These are phyloP conservation scores for Tachycineta bicolor DNA, from an alignment of 2,113 vertebrate genomes.

Conservation along the genomic window DNA sequence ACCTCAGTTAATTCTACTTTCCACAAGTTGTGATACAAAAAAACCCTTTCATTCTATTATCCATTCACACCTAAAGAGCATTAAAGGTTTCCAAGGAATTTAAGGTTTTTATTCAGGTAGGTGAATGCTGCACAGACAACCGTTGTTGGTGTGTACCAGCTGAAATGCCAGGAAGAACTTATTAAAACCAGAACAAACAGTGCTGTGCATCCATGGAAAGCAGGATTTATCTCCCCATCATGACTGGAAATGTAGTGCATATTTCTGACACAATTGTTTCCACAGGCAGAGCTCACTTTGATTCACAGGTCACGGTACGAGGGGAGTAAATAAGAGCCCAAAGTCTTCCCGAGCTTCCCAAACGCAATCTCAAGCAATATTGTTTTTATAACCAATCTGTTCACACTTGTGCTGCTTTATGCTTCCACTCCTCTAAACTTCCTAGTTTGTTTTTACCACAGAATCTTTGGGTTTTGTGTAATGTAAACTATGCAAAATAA, in stretches of 20 bases:
- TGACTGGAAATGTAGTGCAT: background rate
- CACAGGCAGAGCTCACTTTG: background rate
- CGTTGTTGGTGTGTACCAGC: background rate
- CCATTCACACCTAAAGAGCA: background rate
- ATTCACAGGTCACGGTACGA: conserved; percentile 2
- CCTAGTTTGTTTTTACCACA: background rate
- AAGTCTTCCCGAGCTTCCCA: background rate
- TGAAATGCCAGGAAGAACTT: background rate
- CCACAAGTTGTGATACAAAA: background rate
- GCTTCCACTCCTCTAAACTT: background rate
- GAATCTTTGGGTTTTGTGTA: background rate
- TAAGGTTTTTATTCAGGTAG: background rate
- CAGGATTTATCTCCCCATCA: background rate
- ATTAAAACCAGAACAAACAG: background rate
- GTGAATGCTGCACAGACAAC: background rate
- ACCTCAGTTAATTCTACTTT: background rate
- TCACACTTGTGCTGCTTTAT: conserved; percentile 9
- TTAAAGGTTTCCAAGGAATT: background rate
- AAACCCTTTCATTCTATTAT: background rate
- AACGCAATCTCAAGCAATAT: background rate
- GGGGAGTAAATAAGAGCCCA: background rate
- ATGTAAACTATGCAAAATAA: background rate
- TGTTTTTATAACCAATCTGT: conserved; percentile 35
- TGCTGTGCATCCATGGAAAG: background rate
- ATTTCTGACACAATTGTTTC: background rate